Evolutionary conservation across 1,140 invertebrate species (phyloP), one percentile per base, ranked within the genome.

Genomic region (Adelges cooleyi): DNA sequence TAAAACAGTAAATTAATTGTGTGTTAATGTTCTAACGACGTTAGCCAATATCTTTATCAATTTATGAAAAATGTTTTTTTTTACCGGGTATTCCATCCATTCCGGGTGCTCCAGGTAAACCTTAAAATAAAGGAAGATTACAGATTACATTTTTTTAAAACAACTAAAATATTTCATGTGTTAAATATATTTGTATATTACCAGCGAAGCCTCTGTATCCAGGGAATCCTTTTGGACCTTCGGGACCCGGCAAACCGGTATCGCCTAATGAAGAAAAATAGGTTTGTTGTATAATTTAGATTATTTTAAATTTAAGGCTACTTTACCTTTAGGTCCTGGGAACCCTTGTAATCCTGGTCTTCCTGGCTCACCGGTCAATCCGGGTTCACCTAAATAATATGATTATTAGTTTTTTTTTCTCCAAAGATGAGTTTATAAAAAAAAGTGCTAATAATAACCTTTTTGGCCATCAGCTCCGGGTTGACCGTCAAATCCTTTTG

Each of bases 171-270:
- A 33, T 33, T 33, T 33, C 5, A 33, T 33, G 29, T 33, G 11
- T 5, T 0, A 11, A 15, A 20, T 40, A 23, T 40, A 4, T 22
- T 42, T 23, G 10, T 59, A 20, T 22, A 33, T 48, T 48, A 62
- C 56, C 56, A 27, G 56, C 23, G 15, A 18, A 1, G 5, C 56
- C 56, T 62, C 27, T 62, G 13, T 22, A 46, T 11, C 90, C 90
- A 44, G 86, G 82, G 29, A 87, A 75, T 40, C 89, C 90, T 71
- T 87, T 77, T 2, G 76, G 44, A 69, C 89, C 89, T 49, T 77
- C 74, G 6, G 78, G 72, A 49, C 88, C 88, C 8, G 56, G 2
- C 29, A 72, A 68, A 25, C 81, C 81, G 25, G 73, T 72, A 48
- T 79, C 74, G 65, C 87, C 88, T 74, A 83, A 33, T 33, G 29